These are phyloP conservation scores for Zaprionus lachaisei DNA, from an alignment of 1,140 invertebrate genomes.

Conservation along the genomic window DNA sequence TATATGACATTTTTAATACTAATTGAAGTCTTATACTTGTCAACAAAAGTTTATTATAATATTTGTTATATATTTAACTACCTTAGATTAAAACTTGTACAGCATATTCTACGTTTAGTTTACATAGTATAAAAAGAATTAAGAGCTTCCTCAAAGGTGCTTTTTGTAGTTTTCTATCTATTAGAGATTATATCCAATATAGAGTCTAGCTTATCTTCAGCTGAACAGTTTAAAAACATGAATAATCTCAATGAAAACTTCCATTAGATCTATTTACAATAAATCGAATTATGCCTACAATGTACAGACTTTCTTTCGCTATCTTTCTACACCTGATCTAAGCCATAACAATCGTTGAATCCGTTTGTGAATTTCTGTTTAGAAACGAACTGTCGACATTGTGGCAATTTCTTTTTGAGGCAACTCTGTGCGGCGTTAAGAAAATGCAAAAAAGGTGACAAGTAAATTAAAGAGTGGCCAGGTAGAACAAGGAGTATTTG, in stretches of 20 bases:
- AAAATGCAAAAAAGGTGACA: constrained; percentile 43
- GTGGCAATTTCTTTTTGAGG: constrained; percentile 7
- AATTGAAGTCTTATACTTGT: too few relatives aligned
- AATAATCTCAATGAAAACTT: not conserved
- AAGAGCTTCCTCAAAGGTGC: too few relatives aligned
- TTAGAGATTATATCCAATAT: too few relatives aligned
- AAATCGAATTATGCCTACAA: not conserved
- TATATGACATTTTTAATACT: not conserved
- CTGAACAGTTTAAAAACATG: too few relatives aligned
- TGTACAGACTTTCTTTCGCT: not conserved
- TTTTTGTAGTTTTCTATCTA: too few relatives aligned
- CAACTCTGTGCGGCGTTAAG: constrained; percentile 29
- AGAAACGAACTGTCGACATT: constrained; percentile 11
- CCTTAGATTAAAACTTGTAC: too few relatives aligned
- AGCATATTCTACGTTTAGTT: too few relatives aligned
- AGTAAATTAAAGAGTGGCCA: constrained; percentile 37
- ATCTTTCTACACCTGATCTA: not conserved
- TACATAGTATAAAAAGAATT: too few relatives aligned
- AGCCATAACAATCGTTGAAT: constrained; percentile 5
- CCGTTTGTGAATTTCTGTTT: constrained; percentile 12
- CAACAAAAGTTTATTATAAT: too few relatives aligned
- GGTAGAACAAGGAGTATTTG: not conserved
- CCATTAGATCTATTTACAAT: not conserved
- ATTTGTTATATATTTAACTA: too few relatives aligned
- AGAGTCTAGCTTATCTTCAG: too few relatives aligned